A percentile compares a stretch with the other conserved stretches of the same genome.
Conservation (phyloP, 2,113 vertebrate species). For the Elaphurus davidianus region DNA sequence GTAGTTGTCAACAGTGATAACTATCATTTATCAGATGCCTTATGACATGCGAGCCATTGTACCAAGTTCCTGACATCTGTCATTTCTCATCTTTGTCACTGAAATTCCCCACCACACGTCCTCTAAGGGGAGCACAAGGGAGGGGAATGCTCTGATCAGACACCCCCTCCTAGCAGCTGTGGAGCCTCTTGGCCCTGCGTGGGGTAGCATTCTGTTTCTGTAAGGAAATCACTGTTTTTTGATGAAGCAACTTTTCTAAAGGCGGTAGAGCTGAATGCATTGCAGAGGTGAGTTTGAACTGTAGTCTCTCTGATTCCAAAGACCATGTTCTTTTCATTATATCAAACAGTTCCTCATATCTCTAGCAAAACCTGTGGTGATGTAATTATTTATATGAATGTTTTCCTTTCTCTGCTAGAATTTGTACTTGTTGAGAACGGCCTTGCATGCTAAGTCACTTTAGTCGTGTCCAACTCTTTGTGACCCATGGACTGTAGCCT, state of each 20-base stretch:
- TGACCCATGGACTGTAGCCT: neutral
- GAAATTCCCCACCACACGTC: neutral
- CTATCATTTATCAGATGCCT: neutral
- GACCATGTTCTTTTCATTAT: neutral
- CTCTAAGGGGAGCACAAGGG: neutral
- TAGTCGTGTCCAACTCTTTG: neutral
- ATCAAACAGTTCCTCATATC: neutral
- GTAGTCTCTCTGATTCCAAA: neutral
- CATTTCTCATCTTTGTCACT: neutral
- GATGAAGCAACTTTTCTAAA: neutral
- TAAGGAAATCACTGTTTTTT: neutral
- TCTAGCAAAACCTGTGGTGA: neutral
- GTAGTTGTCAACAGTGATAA: neutral
- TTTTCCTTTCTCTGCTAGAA: neutral
- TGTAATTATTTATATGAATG: neutral
- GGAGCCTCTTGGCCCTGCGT: neutral
- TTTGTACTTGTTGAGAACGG: accelerated
- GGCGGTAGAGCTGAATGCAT: neutral
- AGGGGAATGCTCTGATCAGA: neutral
- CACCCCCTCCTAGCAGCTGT: neutral
- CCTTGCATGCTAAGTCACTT: neutral
- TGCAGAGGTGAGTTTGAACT: neutral
- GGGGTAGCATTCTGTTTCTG: neutral
- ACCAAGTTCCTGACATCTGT: neutral
- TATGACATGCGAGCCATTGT: neutral